These are phyloP conservation scores for Miltochrista miniata DNA, from an alignment of 2,888 invertebrate genomes.

Conservation along the genomic window DNA sequence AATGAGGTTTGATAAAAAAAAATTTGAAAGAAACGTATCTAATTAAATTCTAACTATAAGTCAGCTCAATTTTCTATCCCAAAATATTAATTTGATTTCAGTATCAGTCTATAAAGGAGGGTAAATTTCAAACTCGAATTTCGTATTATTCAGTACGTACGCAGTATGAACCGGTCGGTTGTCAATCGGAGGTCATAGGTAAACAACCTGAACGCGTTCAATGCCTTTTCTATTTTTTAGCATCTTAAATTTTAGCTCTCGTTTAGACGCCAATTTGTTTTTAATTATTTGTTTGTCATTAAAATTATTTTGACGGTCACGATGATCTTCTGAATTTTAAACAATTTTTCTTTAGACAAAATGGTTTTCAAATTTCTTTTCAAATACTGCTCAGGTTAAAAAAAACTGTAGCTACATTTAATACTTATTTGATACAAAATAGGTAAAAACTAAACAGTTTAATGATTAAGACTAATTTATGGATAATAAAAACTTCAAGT, in stretches of 20 bases:
- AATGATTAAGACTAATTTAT: slow-evolving; percentile 5
- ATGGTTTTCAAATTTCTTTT: background rate
- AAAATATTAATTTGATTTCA: too few species aligned
- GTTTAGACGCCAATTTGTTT: slow-evolving; percentile 26
- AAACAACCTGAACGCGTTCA: slow-evolving; percentile 51
- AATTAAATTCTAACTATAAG: too few species aligned
- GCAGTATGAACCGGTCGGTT: slow-evolving; percentile 27
- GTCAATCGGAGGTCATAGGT: slow-evolving; percentile 52
- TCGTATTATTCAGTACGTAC: slow-evolving; percentile 12
- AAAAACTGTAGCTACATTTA: too few species aligned
- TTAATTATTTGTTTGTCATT: slow-evolving; percentile 24
- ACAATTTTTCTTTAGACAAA: background rate
- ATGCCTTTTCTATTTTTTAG: slow-evolving; percentile 48
- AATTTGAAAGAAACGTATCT: too few species aligned
- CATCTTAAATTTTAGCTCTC: slow-evolving; percentile 30
- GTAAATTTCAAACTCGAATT: slow-evolving; percentile 4
- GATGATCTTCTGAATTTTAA: background rate
- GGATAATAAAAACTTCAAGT: slow-evolving; percentile 9
- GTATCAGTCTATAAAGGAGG: slow-evolving; percentile 4
- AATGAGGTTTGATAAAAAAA: too few species aligned
- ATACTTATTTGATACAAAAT: too few species aligned
- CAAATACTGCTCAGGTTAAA: too few species aligned
- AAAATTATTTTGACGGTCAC: slow-evolving; percentile 1
- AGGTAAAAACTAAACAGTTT: background rate
- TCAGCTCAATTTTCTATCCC: too few species aligned